Percentiles rank a stretch among this genome's conserved stretches.
Conservation (phyloP, 2,113 vertebrate species). For the Antechinus stuartii region DNA sequence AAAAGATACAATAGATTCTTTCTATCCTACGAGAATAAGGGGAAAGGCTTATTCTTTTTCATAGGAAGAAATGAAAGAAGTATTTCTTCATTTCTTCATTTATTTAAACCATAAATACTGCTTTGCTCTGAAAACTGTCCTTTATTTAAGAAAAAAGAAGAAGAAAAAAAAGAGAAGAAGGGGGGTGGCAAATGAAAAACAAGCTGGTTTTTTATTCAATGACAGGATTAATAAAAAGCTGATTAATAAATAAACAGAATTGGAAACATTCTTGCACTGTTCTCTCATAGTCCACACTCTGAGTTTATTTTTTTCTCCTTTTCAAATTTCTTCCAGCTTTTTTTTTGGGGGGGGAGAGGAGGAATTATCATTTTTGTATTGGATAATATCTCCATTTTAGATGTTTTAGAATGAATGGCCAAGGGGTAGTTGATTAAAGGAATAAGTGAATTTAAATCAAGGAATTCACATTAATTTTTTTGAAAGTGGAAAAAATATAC, state of each 20-base stretch:
- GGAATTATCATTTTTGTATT: slow-evolving; percentile 23
- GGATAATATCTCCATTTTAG: not conserved
- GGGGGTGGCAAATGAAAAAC: not conserved
- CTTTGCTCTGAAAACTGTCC: slow-evolving; percentile 24
- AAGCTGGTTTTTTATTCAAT: slow-evolving; percentile 43
- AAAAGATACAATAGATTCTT: slow-evolving; percentile 36
- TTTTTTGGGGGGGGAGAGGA: not conserved
- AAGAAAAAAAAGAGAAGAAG: not conserved
- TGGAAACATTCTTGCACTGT: slow-evolving; percentile 21
- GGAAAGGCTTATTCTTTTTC: not conserved
- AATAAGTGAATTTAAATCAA: slow-evolving; percentile 31
- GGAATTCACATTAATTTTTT: slow-evolving; percentile 28
- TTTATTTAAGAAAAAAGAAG: slow-evolving; percentile 31
- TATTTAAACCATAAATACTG: not conserved
- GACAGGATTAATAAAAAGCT: slow-evolving; percentile 48
- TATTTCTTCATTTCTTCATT: slow-evolving; percentile 27
- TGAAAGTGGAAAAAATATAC: slow-evolving; percentile 8
- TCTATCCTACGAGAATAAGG: slow-evolving; percentile 5
- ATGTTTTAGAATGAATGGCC: slow-evolving; percentile 8
- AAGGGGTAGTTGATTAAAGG: slow-evolving; percentile 30
- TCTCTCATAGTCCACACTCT: slow-evolving; percentile 32
- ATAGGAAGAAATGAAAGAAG: not conserved
- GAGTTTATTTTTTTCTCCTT: slow-evolving; percentile 29
- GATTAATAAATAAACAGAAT: slow-evolving; percentile 43
- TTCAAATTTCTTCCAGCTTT: not conserved